Evolutionary conservation across 2,797 vertebrate species (phyloP), one percentile per base, ranked within the genome.

Genomic region (Lagorchestes hirsutus): DNA sequence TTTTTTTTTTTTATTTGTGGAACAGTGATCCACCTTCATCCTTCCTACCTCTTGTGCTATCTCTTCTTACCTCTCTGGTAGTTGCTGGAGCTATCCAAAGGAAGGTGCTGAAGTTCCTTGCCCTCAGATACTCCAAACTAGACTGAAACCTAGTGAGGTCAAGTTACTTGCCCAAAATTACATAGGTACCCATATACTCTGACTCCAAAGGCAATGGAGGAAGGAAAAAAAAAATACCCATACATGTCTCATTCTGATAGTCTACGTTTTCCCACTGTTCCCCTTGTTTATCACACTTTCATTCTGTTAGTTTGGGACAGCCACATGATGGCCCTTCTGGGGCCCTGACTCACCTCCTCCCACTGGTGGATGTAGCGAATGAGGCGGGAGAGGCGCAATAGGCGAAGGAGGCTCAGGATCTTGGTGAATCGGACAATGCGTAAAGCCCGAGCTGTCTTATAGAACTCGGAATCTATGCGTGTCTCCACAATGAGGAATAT

Each of bases 401-500:
- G 99, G 14, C 99, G 99, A 96, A 99, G 98, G 93, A 99, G 99
- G 97, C 99, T 99, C 94, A 99, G 99, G 98, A 99, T 99, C 99
- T 99, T 99, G 59, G 99, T 99, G 98, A 99, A 99, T 97, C 99
- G 99, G 92, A 99, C 99, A 24, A 99, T 99, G 97, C 99, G 99
- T 98, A 99, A 99, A 0, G 99, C 99, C 13, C 99, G 99, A 0
- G 99, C 99, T 0, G 99, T 99, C 99, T 99, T 99, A 98, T 99
- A 99, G 98, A 99, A 99, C 98, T 99, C 99, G 0, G 99, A 99
- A 98, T 99, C 99, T 0, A 99, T 99, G 97, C 99, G 99, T 0
- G 99, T 99, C 98, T 99, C 99, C 98, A 99, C 99, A 0, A 99
- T 99, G 97, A 99, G 99, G 98, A 99, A 99, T 98, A 99, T 99